These are phyloP conservation scores for Eclectus roratus DNA, from an alignment of 2,113 vertebrate species.

Conservation along the genomic window DNA sequence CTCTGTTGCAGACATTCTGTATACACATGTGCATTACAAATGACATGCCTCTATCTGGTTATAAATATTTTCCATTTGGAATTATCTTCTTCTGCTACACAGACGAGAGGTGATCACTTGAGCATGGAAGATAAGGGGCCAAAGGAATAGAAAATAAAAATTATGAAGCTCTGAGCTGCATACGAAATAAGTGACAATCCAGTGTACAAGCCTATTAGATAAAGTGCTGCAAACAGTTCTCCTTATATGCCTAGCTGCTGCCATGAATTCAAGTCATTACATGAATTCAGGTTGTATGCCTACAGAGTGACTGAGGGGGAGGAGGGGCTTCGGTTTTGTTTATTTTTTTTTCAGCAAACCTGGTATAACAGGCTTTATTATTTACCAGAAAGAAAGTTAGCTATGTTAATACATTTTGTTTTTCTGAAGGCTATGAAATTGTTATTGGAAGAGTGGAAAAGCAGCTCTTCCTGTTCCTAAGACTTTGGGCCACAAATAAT, in stretches of 20 bases:
- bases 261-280: neutral
- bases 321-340: neutral
- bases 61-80: conserved; percentile 56
- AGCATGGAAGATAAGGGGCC: neutral
- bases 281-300: neutral
- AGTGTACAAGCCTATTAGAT: neutral
- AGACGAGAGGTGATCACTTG: conserved; percentile 10
- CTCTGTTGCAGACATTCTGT: conserved; percentile 13
- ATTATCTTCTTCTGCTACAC: neutral
- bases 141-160: conserved; percentile 20
- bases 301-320: neutral
- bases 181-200: neutral
- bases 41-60: conserved; percentile 16
- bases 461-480: neutral
- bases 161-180: neutral
- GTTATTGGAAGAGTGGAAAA: neutral
- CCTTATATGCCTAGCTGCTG: neutral
- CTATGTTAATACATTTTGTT: neutral
- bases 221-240: neutral
- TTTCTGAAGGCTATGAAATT: neutral
- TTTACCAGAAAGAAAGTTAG: neutral
- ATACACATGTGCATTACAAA: conserved; percentile 28
- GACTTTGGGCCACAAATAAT: neutral
- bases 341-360: neutral
- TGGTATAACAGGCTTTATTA: neutral